Evolutionary conservation across 2,113 vertebrate genomes (phyloP), one percentile per base, ranked within the genome.

Genomic region (Coptodon bakossiorum): DNA sequence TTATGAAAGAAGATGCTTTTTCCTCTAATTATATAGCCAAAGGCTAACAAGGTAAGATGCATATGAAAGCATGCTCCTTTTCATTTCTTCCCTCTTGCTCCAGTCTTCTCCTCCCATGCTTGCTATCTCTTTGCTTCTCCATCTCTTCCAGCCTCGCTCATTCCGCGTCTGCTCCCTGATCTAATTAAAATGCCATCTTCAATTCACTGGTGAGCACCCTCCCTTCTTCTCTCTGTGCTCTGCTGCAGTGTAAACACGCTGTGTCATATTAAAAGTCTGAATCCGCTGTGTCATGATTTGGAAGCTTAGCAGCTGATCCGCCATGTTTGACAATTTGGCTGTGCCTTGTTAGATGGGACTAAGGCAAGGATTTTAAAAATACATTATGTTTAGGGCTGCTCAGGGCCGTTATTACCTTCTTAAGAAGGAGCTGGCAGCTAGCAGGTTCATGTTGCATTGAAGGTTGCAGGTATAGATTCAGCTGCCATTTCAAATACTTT

Each of bases 101-200:
- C 52, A 29, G 8, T 81, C 57, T 63, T 82, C 50, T 86, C 76
- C 54, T 87, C 83, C 82, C 61, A 29, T 38, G 53, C 82, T 22
- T 86, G 88, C 90, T 91, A 93, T 91, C 78, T 83, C 82, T 86
- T 81, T 50, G 45, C 86, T 85, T 80, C 89, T 86, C 43, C 71
- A 59, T 82, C 78, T 91, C 83, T 82, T 84, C 54, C 85, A 85
- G 78, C 50, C 31, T 91, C 16, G 9, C 54, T 88, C 86, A 89
- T 81, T 90, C 86, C 56, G 16, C 78, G 82, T 89, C 88, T 89
- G 87, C 84, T 91, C 90, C 89, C 93, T 88, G 85, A 92, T 94
- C 90, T 95, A 93, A 95, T 95, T 95, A 95, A 93, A 95, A 95
- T 92, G 87, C 91, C 92, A 92, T 93, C 91, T 94, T 94, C 86